Evolutionary conservation across 2,797 vertebrate species (phyloP), one percentile per base, ranked within the genome.

Genomic region (Otolemur crassicaudatus): DNA sequence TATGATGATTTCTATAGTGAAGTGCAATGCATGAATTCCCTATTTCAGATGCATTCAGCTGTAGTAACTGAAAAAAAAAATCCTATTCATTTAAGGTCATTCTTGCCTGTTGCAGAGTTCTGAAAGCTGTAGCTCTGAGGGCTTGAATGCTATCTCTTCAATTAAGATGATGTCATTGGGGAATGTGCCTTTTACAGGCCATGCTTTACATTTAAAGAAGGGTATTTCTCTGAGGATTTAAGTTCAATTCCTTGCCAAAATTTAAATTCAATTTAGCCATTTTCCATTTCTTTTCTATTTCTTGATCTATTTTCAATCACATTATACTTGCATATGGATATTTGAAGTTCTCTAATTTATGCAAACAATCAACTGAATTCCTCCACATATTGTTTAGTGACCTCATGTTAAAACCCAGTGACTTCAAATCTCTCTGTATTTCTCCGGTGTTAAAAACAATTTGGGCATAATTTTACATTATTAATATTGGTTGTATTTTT

Each of bases 51-150:
- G 89, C 10, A 49, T 97, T 97, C 49, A 73, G 2, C 69, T 96
- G 7, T 96, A 98, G 76, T 94, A 97, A 96, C 70, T 93, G 73
- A 34, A 11, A 75, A 91, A 86, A 31, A 84, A 92, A 93, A 91
- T 84, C 87, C 9, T 67, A 29, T 94, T 58, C 29, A 95, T 90
- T 97, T 97, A 75, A 88, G 83, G 23, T 92, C 92, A 72, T 43
- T 77, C n/a, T 31, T 94, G 40, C 27, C 91, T 46, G 19, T 10
- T 49, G 20, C 46, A 87, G 84, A 56, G 20, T 61, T 92, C 93
- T 95, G 29, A 85, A 87, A 94, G 22, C 37, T 89, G 1, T 13
- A 92, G 40, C n/a, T 95, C 20, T 56, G 58, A 72, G 17, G 40
- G 1, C 67, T 5, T 70, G 83, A 75, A 92, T 76, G 43, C 12